Base-by-base conservation (phyloP, 2,888 invertebrate genomes). In the Apamea crenata region DNA sequence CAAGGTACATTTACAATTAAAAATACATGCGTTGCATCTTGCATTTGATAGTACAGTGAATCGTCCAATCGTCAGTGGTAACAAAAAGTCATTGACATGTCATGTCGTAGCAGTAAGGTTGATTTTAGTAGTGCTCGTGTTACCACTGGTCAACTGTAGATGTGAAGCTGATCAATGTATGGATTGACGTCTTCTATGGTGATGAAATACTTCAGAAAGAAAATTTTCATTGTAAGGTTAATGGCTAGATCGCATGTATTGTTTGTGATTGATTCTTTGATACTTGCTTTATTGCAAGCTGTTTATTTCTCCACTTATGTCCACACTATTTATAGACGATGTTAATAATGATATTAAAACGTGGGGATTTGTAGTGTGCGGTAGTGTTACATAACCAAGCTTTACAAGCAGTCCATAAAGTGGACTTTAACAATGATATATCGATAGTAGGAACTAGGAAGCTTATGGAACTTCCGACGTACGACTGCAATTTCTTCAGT, bases 1-100 rank as follows among this genome's bases (percentile, higher is more conserved):
- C 76, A 76, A 75, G 82, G 68, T 74, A 59, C 76, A 88, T 89
- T 89, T 88, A 87, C 84, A 89, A 89, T 88, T 88, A 88, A 87
- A 84, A 89, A 84, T 78, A 81, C 78, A 88, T 59, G 71, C 75
- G 72, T 70, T 89, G 86, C 81, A 85, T 81, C 77, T 78, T 78
- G 65, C 78, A 78, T 76, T 78, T 70, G 70, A 73, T 63, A 61
- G 71, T 68, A 72, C 77, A 77, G 12, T 25, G 29, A 61, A 47
- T 21, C 10, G n/a, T 12, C n/a, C 14, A 59, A n/a, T n/a, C n/a
- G n/a, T 59, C 56, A 59, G 4, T 12, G 10, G 1, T n/a, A 59
- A n/a, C 5, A 12, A 74, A 74, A 32, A 47, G 5, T 32, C 3
- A 32, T 56, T 76, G 76, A 59, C 6, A 56, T 40, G 12, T 44